Evolutionary conservation across 2,888 invertebrate species (phyloP).

Genomic region (Oxycera nigricornis): DNA sequence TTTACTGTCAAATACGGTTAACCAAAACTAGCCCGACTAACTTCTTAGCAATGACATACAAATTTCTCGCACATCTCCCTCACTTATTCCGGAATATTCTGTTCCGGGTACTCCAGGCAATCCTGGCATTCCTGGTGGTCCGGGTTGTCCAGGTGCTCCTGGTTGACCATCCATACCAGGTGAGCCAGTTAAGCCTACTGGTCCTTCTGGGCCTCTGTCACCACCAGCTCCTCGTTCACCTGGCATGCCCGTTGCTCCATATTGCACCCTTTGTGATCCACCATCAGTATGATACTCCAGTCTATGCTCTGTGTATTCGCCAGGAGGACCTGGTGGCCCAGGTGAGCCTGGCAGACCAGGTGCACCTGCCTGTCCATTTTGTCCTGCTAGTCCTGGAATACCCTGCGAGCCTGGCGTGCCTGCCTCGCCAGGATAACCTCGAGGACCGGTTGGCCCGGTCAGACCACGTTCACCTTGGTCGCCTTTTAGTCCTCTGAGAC

Average conservation of each 20-base stretch:
- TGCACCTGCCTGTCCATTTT: constrained; percentile 66
- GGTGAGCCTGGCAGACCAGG: constrained; percentile 54
- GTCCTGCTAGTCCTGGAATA: constrained; percentile 65
- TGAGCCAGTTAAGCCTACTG: constrained; percentile 66
- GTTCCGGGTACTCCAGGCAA: constrained; percentile 60
- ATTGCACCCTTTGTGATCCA: constrained; percentile 43
- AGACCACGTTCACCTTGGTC: constrained; percentile 80
- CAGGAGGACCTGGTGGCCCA: constrained; percentile 47
- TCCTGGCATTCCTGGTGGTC: constrained; percentile 72
- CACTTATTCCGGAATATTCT: constrained; percentile 54
- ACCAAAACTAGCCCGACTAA: background rate
- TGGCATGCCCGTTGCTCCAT: constrained; percentile 57
- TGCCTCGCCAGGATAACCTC: constrained; percentile 64
- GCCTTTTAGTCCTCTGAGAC: constrained; percentile 67
- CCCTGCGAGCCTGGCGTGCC: constrained; percentile 58
- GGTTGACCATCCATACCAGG: constrained; percentile 67
- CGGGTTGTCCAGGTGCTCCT: constrained; percentile 63
- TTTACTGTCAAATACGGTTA: background rate
- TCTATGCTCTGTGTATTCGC: constrained; percentile 8
- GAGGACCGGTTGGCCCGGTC: constrained; percentile 72
- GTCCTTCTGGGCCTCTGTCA: constrained; percentile 67
- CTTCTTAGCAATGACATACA: constrained; percentile 82
- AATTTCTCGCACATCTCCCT: constrained; percentile 78
- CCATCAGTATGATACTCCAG: background rate
- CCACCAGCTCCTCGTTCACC: constrained; percentile 53